These are phyloP conservation scores for Catamblyrhynchus diadema DNA, from an alignment of 2,797 vertebrate genomes.

Conservation along the genomic window DNA sequence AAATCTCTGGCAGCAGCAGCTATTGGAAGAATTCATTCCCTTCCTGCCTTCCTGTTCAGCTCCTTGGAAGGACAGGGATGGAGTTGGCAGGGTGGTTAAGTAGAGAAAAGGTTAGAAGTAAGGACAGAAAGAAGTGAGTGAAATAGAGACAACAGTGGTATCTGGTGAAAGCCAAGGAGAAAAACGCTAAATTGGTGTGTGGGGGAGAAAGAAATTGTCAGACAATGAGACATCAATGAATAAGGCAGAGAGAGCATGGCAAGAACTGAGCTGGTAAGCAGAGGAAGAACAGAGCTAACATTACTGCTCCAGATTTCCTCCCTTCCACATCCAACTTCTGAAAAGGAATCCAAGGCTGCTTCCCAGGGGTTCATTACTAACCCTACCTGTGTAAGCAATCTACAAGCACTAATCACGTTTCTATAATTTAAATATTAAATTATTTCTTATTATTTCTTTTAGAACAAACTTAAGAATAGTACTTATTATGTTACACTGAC, in stretches of 20 bases:
- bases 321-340: background rate
- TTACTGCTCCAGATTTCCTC: background rate
- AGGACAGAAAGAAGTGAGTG: background rate
- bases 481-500: background rate
- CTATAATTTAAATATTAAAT: background rate
- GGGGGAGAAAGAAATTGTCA: background rate
- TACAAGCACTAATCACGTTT: background rate
- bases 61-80: background rate
- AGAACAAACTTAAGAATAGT: background rate
- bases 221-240: background rate
- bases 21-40: background rate
- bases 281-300: background rate
- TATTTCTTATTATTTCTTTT: background rate
- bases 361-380: background rate
- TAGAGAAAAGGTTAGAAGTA: background rate
- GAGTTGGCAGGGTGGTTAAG: background rate
- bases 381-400: background rate
- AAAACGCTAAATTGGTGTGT: background rate
- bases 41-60: background rate
- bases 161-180: background rate
- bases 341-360: background rate
- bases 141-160: background rate
- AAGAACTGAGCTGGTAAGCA: background rate
- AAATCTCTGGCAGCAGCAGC: background rate
- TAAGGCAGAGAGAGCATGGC: background rate